Base-by-base conservation (phyloP, 1,140 invertebrate species). In the Cotesia vestalis region DNA sequence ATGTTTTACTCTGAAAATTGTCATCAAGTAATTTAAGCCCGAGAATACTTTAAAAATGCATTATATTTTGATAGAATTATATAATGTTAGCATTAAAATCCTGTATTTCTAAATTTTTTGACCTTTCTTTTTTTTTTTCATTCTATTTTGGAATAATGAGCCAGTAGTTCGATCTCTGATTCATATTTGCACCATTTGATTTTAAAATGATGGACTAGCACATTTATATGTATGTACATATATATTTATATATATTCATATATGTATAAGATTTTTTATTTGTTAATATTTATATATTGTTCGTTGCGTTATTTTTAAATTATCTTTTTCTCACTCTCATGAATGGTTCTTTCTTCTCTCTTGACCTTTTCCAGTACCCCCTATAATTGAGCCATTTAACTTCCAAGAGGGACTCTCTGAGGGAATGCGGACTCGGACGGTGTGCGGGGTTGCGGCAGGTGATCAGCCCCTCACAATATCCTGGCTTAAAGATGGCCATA, bases 361-460 rank as follows among this genome's bases (percentile, higher is more conserved):
- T 86, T 87, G 83, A 86, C 84, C 87, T 88, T 87, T 91, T 91
- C 87, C 91, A 94, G 92, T 93, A 90, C 92, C 92, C 87, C 92
- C 92, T 88, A 92, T 92, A 88, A 93, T 94, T 90, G 92, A 93
- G 89, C 92, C 92, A 86, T 94, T 94, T 90, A 90, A 88, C 88
- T 94, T 94, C 88, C 92, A 93, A 89, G 91, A 93, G 84, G 92
- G 92, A 81, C 90, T 95, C 80, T 90, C 91, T 81, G 93, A 95
- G 89, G 94, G 93, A 82, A 93, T 94, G 89, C 90, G 94, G 83
- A 94, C 94, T 62, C 91, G 93, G 78, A 91, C 94, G 79, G 92
- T 95, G 77, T 96, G 94, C 88, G 92, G 93, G 77, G 93, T 95
- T 77, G 93, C 92, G 84, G 91, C 92, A 79, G 93, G 93, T 76